Base-by-base conservation (phyloP, 2,113 vertebrate genomes). In the Cochlearius cochlearius region DNA sequence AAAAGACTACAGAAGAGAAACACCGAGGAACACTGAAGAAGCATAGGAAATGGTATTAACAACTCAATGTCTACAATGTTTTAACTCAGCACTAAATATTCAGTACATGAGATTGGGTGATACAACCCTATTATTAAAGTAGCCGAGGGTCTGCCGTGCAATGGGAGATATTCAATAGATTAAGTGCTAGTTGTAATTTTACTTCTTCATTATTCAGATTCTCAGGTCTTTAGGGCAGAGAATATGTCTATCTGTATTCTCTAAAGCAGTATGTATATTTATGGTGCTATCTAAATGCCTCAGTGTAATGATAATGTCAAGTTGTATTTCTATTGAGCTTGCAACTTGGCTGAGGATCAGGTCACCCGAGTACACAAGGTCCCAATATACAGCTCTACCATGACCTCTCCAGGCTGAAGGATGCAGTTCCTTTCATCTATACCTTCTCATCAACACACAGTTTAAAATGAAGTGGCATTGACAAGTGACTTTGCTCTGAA, bases 361-460 rank as follows among this genome's bases (percentile, higher is more conserved):
- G 49, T 60, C 76, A 88, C 12, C 12, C 0, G 2, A 71, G 29
- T 21, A 41, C 27, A 53, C 19, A n/a, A 52, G 27, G 91, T 69
- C 69, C 80, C 86, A 96, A 91, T 92, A 94, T 52, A 21, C 69
- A 95, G 83, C 83, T 96, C 96, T 85, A 76, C 39, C 89, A 94
- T 94, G 91, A 95, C 95, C 91, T 87, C 91, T 95, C 94, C 86
- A 97, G 92, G 94, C 76, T 86, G 79, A 84, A 92, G 89, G 49
- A 78, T 87, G 91, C 52, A 95, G 83, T 32, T 94, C 71, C 36
- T 95, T 78, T 82, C 60, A 39, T 47, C 64, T 43, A 3, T 34
- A 78, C 15, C 59, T 88, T 59, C 62, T 77, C 59, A 77, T 26
- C 68, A 81, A 26, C 32, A 73, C 34, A 8, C 29, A 27, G 22